A percentile compares a stretch with the other conserved stretches of the same genome.
phyloP scores from a whole-genome alignment of 2,888 invertebrate genomes.

The Ischnus inquisitorius region DNA sequence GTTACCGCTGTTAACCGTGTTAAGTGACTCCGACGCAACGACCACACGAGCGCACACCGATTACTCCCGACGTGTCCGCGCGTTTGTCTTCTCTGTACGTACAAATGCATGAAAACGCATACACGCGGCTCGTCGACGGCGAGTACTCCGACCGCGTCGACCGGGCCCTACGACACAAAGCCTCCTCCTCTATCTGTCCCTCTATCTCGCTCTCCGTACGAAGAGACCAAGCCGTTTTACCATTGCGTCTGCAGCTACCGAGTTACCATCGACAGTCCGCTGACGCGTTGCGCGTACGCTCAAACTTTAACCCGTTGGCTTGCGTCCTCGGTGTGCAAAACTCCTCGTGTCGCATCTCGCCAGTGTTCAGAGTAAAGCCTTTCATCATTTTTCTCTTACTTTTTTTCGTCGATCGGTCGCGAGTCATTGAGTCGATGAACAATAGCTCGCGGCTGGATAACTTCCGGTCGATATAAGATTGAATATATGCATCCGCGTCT shows the following conservation, averaged over 20 bases:
- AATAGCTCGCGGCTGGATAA: slow-evolving; percentile 39
- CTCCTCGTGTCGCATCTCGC: slow-evolving; percentile 3
- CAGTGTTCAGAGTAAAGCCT: background rate
- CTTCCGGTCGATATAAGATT: slow-evolving; percentile 38
- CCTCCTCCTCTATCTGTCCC: slow-evolving; percentile 49
- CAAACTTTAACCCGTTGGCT: slow-evolving; percentile 69
- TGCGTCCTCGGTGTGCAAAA: slow-evolving; percentile 11
- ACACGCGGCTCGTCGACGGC: background rate
- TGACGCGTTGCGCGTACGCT: slow-evolving; percentile 67
- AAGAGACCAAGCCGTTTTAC: slow-evolving; percentile 45
- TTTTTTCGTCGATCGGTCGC: background rate
- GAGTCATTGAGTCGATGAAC: slow-evolving; percentile 12
- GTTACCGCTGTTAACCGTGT: slow-evolving; percentile 77
- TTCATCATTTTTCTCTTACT: background rate
- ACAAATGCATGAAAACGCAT: background rate
- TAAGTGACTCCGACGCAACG: slow-evolving; percentile 12
- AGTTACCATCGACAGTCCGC: slow-evolving; percentile 68
- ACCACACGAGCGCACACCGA: background rate
- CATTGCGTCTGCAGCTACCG: slow-evolving; percentile 69
- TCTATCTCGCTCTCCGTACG: slow-evolving; percentile 24
- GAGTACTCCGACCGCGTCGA: slow-evolving; percentile 4
- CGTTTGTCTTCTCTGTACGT: background rate
- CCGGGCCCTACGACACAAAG: slow-evolving; percentile 54
- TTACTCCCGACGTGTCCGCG: background rate
- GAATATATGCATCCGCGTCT: too few relatives aligned